Conservation (phyloP, 2,888 invertebrate species). For the Drosophila subquinaria region DNA sequence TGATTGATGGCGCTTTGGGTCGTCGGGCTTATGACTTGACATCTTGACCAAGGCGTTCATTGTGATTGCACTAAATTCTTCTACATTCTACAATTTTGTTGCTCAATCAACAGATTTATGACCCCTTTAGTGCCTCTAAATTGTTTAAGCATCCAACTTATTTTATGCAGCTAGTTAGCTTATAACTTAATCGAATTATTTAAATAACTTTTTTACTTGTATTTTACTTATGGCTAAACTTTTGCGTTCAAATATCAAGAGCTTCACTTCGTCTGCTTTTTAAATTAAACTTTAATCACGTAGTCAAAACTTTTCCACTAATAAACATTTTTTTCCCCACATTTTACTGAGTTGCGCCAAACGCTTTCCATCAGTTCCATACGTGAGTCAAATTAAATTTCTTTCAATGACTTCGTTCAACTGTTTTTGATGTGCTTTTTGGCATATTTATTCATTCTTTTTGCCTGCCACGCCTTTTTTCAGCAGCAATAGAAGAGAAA, state of each 20-base stretch:
- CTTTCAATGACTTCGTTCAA: conserved; percentile 48
- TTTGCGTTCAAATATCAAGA: conserved; percentile 30
- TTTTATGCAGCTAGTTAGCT: not conserved
- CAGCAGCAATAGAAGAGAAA: conserved; percentile 1
- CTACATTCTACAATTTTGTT: not conserved
- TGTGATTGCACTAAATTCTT: conserved; percentile 38
- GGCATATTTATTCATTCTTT: conserved; percentile 30
- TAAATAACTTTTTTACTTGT: conserved; percentile 1
- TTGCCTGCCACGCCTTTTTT: conserved; percentile 29
- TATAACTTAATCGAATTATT: conserved; percentile 22
- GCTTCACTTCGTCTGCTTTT: conserved; percentile 4
- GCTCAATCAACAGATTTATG: conserved; percentile 14
- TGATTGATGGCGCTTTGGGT: conserved; percentile 74
- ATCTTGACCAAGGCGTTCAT: conserved; percentile 48
- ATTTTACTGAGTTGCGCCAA: not conserved
- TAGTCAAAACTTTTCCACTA: conserved; percentile 52
- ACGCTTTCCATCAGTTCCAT: conserved; percentile 11
- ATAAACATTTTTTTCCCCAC: conserved; percentile 28
- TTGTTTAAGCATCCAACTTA: not conserved
- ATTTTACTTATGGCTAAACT: conserved; percentile 21
- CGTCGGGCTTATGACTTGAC: conserved; percentile 62
- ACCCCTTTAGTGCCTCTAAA: not conserved
- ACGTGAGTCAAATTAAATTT: conserved; percentile 64
- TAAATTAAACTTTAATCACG: conserved; percentile 53
- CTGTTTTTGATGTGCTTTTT: conserved; percentile 47